Evolutionary conservation across 2,113 vertebrate species (phyloP).

Genomic region (Hypanus sabinus): DNA sequence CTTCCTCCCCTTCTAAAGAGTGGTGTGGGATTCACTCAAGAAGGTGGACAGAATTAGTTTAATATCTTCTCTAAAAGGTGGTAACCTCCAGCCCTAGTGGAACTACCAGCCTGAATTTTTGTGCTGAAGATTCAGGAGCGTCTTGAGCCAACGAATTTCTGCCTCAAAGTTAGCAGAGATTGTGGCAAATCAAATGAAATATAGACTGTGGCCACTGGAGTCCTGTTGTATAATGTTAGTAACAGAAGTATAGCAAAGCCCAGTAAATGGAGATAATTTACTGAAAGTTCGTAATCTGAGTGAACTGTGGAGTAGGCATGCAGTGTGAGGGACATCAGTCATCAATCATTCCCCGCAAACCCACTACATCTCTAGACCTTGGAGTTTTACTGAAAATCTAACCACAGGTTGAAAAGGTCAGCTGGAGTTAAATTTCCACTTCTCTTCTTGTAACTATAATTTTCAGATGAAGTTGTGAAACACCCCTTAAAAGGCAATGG

Average conservation of each 20-base stretch:
- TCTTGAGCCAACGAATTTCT: too few relatives aligned
- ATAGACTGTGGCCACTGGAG: background rate
- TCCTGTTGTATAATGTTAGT: background rate
- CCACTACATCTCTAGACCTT: background rate
- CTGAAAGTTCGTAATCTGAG: too few relatives aligned
- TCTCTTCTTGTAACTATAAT: background rate
- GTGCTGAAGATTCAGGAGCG: too few relatives aligned
- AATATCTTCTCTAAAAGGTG: too few relatives aligned
- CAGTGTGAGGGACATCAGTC: background rate
- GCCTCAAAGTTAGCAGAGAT: too few relatives aligned
- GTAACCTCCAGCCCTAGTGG: too few relatives aligned
- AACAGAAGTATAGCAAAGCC: background rate
- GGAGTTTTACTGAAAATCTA: background rate
- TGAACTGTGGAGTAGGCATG: background rate
- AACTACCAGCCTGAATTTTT: too few relatives aligned
- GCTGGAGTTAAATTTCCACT: background rate
- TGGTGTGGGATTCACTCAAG: too few relatives aligned
- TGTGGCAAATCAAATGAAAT: background rate
- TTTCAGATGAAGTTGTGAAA: background rate
- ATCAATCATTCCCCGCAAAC: background rate
- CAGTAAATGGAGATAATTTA: background rate
- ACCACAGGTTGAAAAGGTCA: background rate
- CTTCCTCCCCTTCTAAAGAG: too few relatives aligned
- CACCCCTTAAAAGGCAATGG: background rate
- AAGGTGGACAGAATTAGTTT: too few relatives aligned